Evolutionary conservation across 2,888 invertebrate species (phyloP).

Genomic region (Tachina lurida): DNA sequence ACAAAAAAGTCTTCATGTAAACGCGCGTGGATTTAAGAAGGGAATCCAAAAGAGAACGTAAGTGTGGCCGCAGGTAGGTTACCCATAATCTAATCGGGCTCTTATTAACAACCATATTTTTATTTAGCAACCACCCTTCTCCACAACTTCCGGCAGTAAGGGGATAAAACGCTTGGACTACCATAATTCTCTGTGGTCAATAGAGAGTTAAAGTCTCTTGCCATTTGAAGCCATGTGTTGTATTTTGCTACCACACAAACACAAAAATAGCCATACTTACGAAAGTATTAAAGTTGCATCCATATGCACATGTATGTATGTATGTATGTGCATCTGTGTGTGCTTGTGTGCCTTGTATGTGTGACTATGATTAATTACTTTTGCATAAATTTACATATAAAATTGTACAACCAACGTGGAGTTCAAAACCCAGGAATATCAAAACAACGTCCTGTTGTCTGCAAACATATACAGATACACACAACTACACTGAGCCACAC

Average conservation of each 20-base stretch:
- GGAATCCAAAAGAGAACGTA: too few relatives aligned
- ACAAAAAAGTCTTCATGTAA: too few relatives aligned
- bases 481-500: constrained; percentile 6
- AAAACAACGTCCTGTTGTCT: constrained; percentile 68
- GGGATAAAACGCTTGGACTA: neutral
- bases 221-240: constrained; percentile 49
- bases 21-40: too few relatives aligned
- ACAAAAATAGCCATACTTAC: neutral
- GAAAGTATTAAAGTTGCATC: neutral
- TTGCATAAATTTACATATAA: constrained; percentile 73
- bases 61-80: too few relatives aligned
- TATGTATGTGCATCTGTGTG: constrained; percentile 29
- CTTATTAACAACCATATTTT: too few relatives aligned
- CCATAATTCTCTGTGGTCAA: neutral
- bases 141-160: too few relatives aligned
- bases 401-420: constrained; percentile 55
- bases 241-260: constrained; percentile 7
- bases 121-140: too few relatives aligned
- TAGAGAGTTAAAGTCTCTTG: constrained; percentile 32
- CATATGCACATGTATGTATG: constrained; percentile 8
- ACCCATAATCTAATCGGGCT: too few relatives aligned
- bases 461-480: constrained; percentile 26
- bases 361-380: constrained; percentile 74
- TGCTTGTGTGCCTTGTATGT: constrained; percentile 54
- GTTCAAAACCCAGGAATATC: constrained; percentile 63